Evolutionary conservation across 2,113 vertebrate species (phyloP), one percentile per base, ranked within the genome.

Genomic region (Xiphophorus hellerii): DNA sequence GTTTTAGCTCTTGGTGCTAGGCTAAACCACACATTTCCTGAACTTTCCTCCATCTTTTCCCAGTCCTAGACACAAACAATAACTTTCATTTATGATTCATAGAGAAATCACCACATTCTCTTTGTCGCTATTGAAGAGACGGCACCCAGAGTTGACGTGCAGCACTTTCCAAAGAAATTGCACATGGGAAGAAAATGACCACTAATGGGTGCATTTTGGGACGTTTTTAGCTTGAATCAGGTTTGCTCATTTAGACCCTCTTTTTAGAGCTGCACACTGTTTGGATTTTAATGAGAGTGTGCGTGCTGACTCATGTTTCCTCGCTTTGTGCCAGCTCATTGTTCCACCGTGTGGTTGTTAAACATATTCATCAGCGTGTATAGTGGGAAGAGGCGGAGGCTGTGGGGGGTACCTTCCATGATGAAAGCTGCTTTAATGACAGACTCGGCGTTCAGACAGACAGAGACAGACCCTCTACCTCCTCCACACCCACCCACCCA

Each of bases 401-500:
- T 5, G 51, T 5, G 51, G 9, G 66, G 74, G 74, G 67, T 77
- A 80, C 72, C 66, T 83, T 81, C 71, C 80, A 84, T 82, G 83
- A 86, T 87, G 83, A 91, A 91, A 91, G 90, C 88, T 89, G 31
- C 86, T 88, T 88, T 91, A 92, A 92, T 91, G 85, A 92, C 81
- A 92, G 89, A 62, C 90, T 69, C 35, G 78, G 29, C 12, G 33
- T 79, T 44, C 54, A 82, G 72, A 76, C 82, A 77, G 72, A 83
- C 80, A 83, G 62, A 71, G 68, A 76, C 76, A 79, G 82, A 88
- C 64, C 74, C 75, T 61, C 68, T 20, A 15, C 51, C 33, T 37
- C 37, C 66, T 67, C 81, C 84, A 84, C 81, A 81, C 84, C 76
- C 73, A 86, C 76, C 77, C 84, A 78, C 80, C 67, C 76, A 74